phyloP scores from a whole-genome alignment of 2,797 vertebrate genomes.

The Propithecus deckenii region DNA sequence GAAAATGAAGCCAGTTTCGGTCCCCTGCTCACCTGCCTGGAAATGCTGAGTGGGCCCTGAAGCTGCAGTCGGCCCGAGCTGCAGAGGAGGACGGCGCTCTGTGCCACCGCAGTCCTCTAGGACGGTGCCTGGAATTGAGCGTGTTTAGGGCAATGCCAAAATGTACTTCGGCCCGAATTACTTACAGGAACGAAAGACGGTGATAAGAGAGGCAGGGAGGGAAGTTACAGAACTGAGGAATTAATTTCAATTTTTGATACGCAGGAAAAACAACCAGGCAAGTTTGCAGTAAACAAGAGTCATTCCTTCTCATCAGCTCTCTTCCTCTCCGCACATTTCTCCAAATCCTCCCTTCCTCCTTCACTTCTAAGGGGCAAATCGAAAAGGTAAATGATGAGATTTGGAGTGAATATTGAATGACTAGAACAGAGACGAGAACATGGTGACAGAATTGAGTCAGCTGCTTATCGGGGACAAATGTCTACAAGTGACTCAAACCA shows the following conservation, averaged over 20 bases:
- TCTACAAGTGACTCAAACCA: neutral
- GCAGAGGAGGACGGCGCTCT: neutral
- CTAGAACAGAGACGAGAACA: neutral
- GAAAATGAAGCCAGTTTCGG: neutral
- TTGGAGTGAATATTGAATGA: neutral
- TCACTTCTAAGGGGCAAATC: neutral
- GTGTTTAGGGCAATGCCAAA: neutral
- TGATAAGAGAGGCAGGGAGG: neutral
- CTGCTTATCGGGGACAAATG: neutral
- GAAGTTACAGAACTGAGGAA: neutral
- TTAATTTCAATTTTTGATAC: neutral
- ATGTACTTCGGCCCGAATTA: neutral
- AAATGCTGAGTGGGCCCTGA: neutral
- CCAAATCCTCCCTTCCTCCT: neutral
- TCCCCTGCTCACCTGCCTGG: neutral
- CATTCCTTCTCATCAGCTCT: neutral
- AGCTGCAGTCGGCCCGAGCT: neutral
- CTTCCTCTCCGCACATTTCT: neutral
- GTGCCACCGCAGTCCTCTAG: accelerated
- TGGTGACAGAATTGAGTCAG: neutral
- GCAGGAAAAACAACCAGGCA: neutral
- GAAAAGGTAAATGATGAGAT: neutral
- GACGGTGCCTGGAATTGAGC: accelerated
- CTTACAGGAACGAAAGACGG: neutral
- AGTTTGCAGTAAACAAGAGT: neutral